Conservation (phyloP, 2,797 vertebrate species). For the Brachyrhaphis roseni region DNA sequence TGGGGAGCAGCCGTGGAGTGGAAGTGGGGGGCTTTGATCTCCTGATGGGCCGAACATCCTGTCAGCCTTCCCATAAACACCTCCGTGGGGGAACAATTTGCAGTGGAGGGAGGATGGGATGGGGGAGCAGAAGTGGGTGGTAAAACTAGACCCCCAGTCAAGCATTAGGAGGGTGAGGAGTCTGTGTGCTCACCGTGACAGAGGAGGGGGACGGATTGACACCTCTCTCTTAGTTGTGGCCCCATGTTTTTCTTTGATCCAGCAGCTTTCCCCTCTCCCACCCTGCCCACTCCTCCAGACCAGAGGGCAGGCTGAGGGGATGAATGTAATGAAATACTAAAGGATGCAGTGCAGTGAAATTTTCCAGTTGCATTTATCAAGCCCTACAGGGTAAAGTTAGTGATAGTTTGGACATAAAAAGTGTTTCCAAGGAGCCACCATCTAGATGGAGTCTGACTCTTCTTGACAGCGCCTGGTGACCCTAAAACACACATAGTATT, state of each 20-base stretch:
- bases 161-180: conserved; percentile 41
- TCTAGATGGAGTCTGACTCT: background rate
- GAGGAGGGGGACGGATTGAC: conserved; percentile 78
- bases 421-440: background rate
- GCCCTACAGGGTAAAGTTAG: background rate
- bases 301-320: conserved; percentile 44
- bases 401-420: background rate
- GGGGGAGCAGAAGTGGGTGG: conserved; percentile 48
- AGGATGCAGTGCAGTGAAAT: background rate
- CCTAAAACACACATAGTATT: background rate
- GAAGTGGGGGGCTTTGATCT: conserved; percentile 79
- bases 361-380: background rate
- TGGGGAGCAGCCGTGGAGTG: conserved; percentile 67
- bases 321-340: conserved; percentile 37
- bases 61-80: conserved; percentile 82
- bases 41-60: conserved; percentile 82
- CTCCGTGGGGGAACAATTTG: conserved; percentile 77
- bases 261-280: background rate
- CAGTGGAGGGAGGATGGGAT: conserved; percentile 33
- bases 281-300: conserved; percentile 22
- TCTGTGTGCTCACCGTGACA: conserved; percentile 67
- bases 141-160: conserved; percentile 70
- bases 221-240: conserved; percentile 70
- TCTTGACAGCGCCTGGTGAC: background rate
- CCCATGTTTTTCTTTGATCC: conserved; percentile 52